Evolutionary conservation across 2,888 invertebrate genomes (phyloP).

Genomic region (Autographa gamma): DNA sequence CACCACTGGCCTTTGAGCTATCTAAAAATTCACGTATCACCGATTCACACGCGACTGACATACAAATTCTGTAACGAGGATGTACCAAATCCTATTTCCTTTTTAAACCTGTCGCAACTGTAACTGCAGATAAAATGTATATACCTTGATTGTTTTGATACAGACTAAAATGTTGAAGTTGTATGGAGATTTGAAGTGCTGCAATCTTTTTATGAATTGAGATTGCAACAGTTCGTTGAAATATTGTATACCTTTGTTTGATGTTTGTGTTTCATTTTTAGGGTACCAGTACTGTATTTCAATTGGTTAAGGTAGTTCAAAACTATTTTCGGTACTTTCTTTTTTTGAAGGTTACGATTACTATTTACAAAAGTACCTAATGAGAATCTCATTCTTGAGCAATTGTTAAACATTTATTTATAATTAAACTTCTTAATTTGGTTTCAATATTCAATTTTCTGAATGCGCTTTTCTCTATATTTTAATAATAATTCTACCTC

Average conservation of each 20-base stretch:
- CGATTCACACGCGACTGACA: conserved; percentile 52
- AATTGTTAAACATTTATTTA: too few relatives aligned
- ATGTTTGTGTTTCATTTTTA: neutral
- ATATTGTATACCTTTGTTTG: neutral
- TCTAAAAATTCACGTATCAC: conserved; percentile 54
- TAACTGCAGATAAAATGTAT: conserved; percentile 12
- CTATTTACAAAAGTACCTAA: too few relatives aligned
- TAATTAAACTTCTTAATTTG: too few relatives aligned
- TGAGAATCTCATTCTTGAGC: too few relatives aligned
- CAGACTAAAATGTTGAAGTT: neutral
- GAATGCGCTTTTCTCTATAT: too few relatives aligned
- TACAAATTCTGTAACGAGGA: conserved; percentile 57
- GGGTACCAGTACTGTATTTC: neutral
- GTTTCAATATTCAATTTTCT: too few relatives aligned
- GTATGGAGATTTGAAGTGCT: neutral
- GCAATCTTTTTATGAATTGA: neutral
- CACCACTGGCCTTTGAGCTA: conserved; percentile 21
- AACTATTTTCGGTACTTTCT: neutral
- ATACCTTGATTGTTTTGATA: neutral
- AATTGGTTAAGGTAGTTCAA: neutral
- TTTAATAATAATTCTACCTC: neutral
- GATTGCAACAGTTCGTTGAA: neutral
- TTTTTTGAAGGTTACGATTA: too few relatives aligned
- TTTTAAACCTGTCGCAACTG: conserved; percentile 20
- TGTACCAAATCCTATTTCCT: conserved; percentile 47